Evolutionary conservation across 2,888 invertebrate genomes (phyloP).

Genomic region (Heliconius ismenius): DNA sequence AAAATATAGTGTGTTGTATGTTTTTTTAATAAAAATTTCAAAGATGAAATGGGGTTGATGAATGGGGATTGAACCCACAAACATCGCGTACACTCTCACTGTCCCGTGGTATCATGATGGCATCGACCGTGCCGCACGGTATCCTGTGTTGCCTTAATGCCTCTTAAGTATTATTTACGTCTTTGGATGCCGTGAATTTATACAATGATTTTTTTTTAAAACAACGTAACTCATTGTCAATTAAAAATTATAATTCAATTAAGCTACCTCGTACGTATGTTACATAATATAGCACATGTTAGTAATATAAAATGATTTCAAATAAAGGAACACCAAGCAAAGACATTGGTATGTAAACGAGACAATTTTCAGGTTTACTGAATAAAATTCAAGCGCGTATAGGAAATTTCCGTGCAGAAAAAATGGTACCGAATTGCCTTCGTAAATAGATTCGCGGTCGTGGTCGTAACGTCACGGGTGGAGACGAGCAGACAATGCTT

Average conservation of each 20-base stretch:
- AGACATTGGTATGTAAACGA: neutral
- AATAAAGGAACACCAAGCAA: neutral
- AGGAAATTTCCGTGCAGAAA: slow-evolving; percentile 19
- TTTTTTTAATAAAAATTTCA: neutral
- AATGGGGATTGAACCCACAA: too few species aligned
- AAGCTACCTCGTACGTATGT: neutral
- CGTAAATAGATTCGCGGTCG: slow-evolving; percentile 25
- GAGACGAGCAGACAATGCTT: slow-evolving; percentile 2
- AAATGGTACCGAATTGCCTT: slow-evolving; percentile 26
- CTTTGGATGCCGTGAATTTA: neutral
- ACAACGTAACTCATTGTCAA: neutral
- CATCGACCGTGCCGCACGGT: neutral
- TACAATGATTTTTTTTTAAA: neutral
- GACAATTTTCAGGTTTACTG: slow-evolving; percentile 1
- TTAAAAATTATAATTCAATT: neutral
- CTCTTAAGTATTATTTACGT: neutral
- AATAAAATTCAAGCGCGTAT: slow-evolving; percentile 21
- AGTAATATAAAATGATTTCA: neutral
- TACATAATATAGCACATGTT: neutral
- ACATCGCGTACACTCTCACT: neutral
- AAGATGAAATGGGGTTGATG: too few species aligned
- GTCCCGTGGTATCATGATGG: neutral
- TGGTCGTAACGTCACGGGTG: slow-evolving; percentile 21
- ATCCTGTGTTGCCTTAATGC: neutral
- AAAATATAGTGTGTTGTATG: too few species aligned